phyloP scores from a whole-genome alignment of 2,113 vertebrate species.

The Sorex araneus region DNA sequence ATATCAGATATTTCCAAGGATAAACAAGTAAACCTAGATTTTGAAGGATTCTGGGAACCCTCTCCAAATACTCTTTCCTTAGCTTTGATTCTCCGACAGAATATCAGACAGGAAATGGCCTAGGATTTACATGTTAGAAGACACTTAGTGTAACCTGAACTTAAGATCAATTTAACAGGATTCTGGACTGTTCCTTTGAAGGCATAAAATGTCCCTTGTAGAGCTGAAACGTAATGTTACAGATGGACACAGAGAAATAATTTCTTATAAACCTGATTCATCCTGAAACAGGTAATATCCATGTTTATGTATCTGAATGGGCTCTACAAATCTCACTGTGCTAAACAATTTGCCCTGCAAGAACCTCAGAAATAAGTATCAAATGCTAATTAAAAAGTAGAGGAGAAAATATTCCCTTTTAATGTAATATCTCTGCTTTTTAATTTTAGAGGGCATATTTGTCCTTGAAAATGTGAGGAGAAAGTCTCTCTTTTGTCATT shows the following conservation, averaged over 20 bases:
- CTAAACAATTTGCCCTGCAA: slow-evolving; percentile 11
- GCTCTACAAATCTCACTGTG: background rate
- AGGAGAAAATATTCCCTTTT: slow-evolving; percentile 35
- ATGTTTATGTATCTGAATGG: background rate
- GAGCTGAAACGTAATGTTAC: background rate
- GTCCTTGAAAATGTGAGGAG: background rate
- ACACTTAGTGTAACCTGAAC: background rate
- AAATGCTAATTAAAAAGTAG: slow-evolving; percentile 40
- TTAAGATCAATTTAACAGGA: slow-evolving; percentile 9
- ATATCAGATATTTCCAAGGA: background rate
- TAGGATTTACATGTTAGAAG: background rate
- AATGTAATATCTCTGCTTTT: slow-evolving; percentile 52
- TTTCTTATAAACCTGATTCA: background rate
- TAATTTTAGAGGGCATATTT: slow-evolving; percentile 68
- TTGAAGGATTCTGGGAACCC: background rate
- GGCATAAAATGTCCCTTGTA: background rate
- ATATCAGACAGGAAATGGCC: background rate
- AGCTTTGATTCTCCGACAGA: background rate
- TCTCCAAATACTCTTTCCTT: background rate
- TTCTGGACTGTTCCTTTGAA: background rate
- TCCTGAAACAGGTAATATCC: background rate
- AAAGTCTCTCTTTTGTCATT: slow-evolving; percentile 30
- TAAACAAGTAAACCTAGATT: background rate
- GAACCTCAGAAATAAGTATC: background rate
- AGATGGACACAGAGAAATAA: background rate